Base-by-base conservation (phyloP, 2,888 invertebrate genomes). In the Hypomecis punctinalis region DNA sequence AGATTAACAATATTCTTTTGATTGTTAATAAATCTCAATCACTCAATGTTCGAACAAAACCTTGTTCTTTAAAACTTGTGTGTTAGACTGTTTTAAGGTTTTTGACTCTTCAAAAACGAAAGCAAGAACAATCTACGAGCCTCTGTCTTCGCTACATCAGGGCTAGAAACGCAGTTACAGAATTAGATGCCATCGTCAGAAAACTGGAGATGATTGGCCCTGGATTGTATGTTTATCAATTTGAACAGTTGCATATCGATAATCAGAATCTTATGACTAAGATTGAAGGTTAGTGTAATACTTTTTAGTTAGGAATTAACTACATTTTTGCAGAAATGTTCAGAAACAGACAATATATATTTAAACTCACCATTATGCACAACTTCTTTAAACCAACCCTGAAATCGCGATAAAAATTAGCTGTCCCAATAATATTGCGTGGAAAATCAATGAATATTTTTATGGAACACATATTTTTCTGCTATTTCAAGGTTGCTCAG, bases 281-380 rank as follows among this genome's bases (percentile, higher is more conserved):
- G 77, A 89, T 93, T 70, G 93, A 93, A 90, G 93, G 93, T 91
- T 75, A 67, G 13, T 49, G 10, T n/a, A n/a, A n/a, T n/a, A n/a
- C n/a, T n/a, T n/a, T n/a, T n/a, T n/a, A n/a, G n/a, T n/a, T n/a
- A n/a, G n/a, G n/a, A n/a, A n/a, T n/a, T n/a, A n/a, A n/a, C n/a
- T n/a, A n/a, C n/a, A n/a, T n/a, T n/a, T n/a, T n/a, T n/a, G n/a
- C n/a, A n/a, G n/a, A n/a, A n/a, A n/a, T n/a, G n/a, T n/a, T n/a
- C n/a, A n/a, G n/a, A n/a, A n/a, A n/a, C n/a, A n/a, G n/a, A n/a
- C n/a, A n/a, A n/a, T n/a, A n/a, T n/a, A n/a, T n/a, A n/a, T n/a
- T n/a, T n/a, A n/a, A n/a, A n/a, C n/a, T n/a, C n/a, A n/a, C n/a
- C n/a, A n/a, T n/a, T n/a, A n/a, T n/a, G n/a, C n/a, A n/a, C n/a